Conservation (phyloP, 2,797 vertebrate species). For the Xiphophorus birchmanni region DNA sequence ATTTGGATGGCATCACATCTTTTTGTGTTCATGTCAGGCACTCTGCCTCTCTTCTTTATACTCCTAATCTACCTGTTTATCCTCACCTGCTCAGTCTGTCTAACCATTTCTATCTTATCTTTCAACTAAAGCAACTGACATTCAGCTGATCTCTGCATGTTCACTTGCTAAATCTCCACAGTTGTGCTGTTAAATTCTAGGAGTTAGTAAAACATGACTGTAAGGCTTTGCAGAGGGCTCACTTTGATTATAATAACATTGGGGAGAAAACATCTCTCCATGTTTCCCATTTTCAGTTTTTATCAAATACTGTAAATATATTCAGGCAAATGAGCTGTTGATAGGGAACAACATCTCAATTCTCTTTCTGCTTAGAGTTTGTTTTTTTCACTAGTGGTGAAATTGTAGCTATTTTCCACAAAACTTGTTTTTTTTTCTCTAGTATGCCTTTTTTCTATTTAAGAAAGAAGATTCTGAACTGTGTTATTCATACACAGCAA, state of each 20-base stretch:
- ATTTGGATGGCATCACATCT: slow-evolving; percentile 39
- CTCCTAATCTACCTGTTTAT: slow-evolving; percentile 58
- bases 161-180: slow-evolving; percentile 44
- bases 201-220: slow-evolving; percentile 51
- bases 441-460: slow-evolving; percentile 7
- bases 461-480: background rate
- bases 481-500: background rate
- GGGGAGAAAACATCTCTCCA: slow-evolving; percentile 44
- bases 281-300: slow-evolving; percentile 28
- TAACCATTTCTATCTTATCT: slow-evolving; percentile 33
- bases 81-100: slow-evolving; percentile 34
- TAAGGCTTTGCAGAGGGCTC: slow-evolving; percentile 43
- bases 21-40: slow-evolving; percentile 19
- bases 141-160: slow-evolving; percentile 49
- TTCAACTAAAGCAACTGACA: slow-evolving; percentile 35
- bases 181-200: slow-evolving; percentile 49
- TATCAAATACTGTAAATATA: slow-evolving; percentile 41
- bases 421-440: background rate
- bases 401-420: slow-evolving; percentile 15
- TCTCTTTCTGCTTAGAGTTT: slow-evolving; percentile 20
- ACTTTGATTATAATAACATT: slow-evolving; percentile 55
- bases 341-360: slow-evolving; percentile 21
- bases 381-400: slow-evolving; percentile 19
- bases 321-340: slow-evolving; percentile 31
- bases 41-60: slow-evolving; percentile 33